These are phyloP conservation scores for Lucilia cuprina DNA, from an alignment of 1,140 invertebrate species.

Conservation along the genomic window DNA sequence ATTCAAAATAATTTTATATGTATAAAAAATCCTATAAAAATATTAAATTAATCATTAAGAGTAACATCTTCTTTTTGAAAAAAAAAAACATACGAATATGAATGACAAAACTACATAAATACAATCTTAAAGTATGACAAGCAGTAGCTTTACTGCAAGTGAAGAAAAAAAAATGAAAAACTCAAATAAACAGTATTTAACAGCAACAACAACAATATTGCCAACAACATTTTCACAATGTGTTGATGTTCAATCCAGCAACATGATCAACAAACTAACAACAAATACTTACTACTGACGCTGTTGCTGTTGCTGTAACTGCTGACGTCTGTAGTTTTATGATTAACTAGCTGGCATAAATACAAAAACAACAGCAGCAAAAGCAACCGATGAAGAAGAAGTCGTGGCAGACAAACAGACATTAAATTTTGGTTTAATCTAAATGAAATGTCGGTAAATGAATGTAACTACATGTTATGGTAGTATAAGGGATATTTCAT, in stretches of 20 bases:
- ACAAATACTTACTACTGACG: not conserved
- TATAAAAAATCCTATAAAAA: not conserved
- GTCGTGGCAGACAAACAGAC: not conserved
- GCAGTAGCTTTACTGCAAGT: not conserved
- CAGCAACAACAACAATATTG: not conserved
- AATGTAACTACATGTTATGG: not conserved
- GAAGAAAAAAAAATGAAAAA: not conserved
- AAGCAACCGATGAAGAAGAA: not conserved
- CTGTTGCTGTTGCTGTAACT: no score
- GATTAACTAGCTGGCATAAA: not conserved
- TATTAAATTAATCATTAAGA: not conserved
- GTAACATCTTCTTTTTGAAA: constrained; percentile 18
- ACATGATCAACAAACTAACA: not conserved
- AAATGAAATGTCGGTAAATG: not conserved
- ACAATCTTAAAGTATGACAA: not conserved
- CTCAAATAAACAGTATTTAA: not conserved
- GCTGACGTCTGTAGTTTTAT: not conserved
- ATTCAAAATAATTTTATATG: not conserved
- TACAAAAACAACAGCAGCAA: not conserved
- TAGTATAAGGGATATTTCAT: not conserved
- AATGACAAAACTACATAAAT: not conserved
- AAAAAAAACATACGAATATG: not conserved
- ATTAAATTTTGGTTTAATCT: not conserved
- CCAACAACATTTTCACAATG: constrained; percentile 11
- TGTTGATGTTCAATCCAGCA: not conserved